Evolutionary conservation across 2,888 invertebrate species (phyloP), one percentile per base, ranked within the genome.

Genomic region (Hipparchia sbordonii): DNA sequence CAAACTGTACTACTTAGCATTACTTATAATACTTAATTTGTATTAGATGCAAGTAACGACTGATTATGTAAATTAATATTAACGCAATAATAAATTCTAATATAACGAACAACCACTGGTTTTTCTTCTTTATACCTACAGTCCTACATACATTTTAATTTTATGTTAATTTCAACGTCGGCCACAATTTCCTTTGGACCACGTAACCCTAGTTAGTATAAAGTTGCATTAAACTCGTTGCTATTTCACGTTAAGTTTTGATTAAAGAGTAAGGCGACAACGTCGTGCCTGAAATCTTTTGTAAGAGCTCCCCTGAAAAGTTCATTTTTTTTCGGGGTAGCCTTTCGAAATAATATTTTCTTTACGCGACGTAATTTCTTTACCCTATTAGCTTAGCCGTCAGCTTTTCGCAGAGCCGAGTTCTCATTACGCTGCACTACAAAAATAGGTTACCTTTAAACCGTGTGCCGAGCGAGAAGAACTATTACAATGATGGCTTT

Each of bases 401-500:
- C 56, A 69, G 68, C 72, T 91, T 93, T 91, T 89, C 90, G 89
- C 91, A 85, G 85, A 90, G 92, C 92, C 91, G 89, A 87, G 89
- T 60, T 61, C 60, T 69, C 60, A 52, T 61, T 68, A 61, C 51
- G 89, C 92, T 90, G 87, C 89, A 90, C 87, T 89, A 23, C 57
- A 86, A 89, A 87, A 88, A 86, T 82, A 87, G 90, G 90, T 91
- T 91, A 88, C 87, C 89, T 87, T 90, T 88, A 88, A 88, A 84
- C 85, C 82, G 82, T 84, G 82, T 81, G 84, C 84, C 86, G 84
- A 85, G 66, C 67, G 72, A 85, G 85, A 86, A 87, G 88, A 87
- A 89, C 86, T 87, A 89, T 90, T 87, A 91, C 88, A 89, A 88
- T 85, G 85, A 88, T 87, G 89, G 84, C 88, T 87, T 91, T 91